phyloP scores from a whole-genome alignment of 2,888 invertebrate genomes.

The Ochropleura leucogaster region DNA sequence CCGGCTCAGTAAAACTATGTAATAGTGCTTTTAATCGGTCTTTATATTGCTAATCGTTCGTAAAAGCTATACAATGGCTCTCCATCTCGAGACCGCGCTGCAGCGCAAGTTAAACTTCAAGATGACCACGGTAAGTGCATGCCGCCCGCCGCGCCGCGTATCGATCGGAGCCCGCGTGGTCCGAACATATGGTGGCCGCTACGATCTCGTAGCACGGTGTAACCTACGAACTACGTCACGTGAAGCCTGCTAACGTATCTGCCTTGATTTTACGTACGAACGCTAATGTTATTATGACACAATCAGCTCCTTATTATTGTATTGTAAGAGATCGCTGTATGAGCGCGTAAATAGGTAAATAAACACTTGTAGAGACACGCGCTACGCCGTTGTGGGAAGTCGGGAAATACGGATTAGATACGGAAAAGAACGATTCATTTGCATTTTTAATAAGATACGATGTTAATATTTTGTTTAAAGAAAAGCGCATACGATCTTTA shows the following conservation, averaged over 20 bases:
- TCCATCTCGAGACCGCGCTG: conserved; percentile 88
- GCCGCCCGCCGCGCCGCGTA: conserved; percentile 80
- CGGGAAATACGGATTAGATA: conserved; percentile 24
- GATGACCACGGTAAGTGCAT: conserved; percentile 90
- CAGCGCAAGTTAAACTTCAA: conserved; percentile 90
- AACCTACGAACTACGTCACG: conserved; percentile 74
- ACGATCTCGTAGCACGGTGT: conserved; percentile 78
- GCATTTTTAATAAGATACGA: conserved; percentile 58
- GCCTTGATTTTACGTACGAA: conserved; percentile 64
- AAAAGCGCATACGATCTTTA: conserved; percentile 39
- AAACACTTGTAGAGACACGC: conserved; percentile 84
- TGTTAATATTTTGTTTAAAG: conserved; percentile 58
- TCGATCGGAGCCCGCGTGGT: conserved; percentile 87
- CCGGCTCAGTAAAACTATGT: conserved; percentile 81
- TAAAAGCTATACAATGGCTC: conserved; percentile 81
- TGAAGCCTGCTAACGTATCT: conserved; percentile 69
- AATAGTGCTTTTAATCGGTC: conserved; percentile 81
- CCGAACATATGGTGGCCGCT: conserved; percentile 88
- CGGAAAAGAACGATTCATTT: conserved; percentile 49
- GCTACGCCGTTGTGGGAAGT: conserved; percentile 63
- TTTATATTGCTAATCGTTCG: conserved; percentile 73
- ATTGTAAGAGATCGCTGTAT: conserved; percentile 59
- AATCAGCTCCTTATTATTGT: conserved; percentile 65
- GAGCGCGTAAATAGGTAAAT: conserved; percentile 80
- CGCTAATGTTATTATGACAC: conserved; percentile 70